Base-by-base conservation (phyloP, 2,888 invertebrate genomes). In the Hoplodrina ambigua region DNA sequence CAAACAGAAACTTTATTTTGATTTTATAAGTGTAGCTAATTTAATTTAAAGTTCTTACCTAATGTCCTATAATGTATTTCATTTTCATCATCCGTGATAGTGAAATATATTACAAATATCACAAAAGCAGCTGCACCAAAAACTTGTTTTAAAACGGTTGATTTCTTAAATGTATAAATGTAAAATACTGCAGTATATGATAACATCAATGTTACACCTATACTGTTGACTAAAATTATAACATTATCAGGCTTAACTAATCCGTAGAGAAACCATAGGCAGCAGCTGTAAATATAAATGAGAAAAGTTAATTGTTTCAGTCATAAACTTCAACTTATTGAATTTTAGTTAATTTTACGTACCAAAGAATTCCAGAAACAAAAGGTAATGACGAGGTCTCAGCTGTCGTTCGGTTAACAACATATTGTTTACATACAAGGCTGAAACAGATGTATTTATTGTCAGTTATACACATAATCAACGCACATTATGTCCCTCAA, bases 251-350 rank as follows among this genome's bases (percentile, higher is more conserved):
- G 92, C 85, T 98, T 98, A 67, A 97, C 91, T 77, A 97, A 93
- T 46, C 98, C 98, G 93, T 99, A 99, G 60, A 97, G 95, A 46
- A 98, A 92, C 98, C 98, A 98, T 69, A 98, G 94, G 82, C 97
- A 97, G 86, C 97, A 97, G 78, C 98, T 98, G 94, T 71, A 96
- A 96, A 69, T 70, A 75, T 70, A 86, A 77, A 54, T 30, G 53
- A 46, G 49, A 57, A 70, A 63, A 44, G 57, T 76, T 78, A 65
- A 61, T 77, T 58, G 44, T 56, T 63, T 66, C 41, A 58, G 60
- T 70, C 58, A 68, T 70, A 0, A 57, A 68, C 11, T 0, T 25
- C 6, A 7, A 54, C 37, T 50, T 65, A 69, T 44, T 69, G n/a
- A 11, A 62, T 50, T 63, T 61, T 54, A 59, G 60, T 50, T 58